Base-by-base conservation (phyloP, 1,140 invertebrate species). In the Oncopeltus fasciatus region DNA sequence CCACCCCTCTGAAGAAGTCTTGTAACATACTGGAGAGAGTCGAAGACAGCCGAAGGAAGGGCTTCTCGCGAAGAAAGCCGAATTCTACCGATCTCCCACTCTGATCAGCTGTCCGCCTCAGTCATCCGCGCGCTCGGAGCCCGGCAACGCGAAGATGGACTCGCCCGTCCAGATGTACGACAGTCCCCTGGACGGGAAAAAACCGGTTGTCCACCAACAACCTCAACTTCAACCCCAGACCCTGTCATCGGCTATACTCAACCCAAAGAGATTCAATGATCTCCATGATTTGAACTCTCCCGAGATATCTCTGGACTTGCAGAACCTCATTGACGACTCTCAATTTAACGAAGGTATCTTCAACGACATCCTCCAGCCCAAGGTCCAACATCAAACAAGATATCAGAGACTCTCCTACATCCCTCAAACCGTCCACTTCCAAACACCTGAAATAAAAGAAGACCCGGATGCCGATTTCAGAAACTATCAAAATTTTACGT, bases 271-370 rank as follows among this genome's bases (percentile, higher is more conserved):
- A n/a, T 68, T 69, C 61, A 67, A 65, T 31, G 89, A 93, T 68
- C 76, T 92, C 56, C 86, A 87, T 66, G 90, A 93, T 70, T 77
- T 94, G 63, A 90, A 88, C 72, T 87, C 85, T 18, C 87, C 89
- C 53, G 90, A 93, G 73, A 92, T 94, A 69, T 88, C 87, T 31
- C 74, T 94, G 63, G 90, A 94, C 69, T 77, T 94, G 61, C 88
- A 91, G 69, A 85, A 88, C 71, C 77, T 94, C 67, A 92, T 92
- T 68, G 90, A 92, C 73, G 90, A 92, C 70, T 74, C 71, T 21
- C 87, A 92, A 73, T 92, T 92, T 72, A 81, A 83, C 68, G 87
- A 90, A 67, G 85, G 86, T 9, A 76, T 91, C 14, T 86, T 88
- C 68, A 81, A 84, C 64, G 89, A 92, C 67, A 88, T 91, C 64